phyloP scores from a whole-genome alignment of 2,797 vertebrate genomes.

The Poecilia velifera region DNA sequence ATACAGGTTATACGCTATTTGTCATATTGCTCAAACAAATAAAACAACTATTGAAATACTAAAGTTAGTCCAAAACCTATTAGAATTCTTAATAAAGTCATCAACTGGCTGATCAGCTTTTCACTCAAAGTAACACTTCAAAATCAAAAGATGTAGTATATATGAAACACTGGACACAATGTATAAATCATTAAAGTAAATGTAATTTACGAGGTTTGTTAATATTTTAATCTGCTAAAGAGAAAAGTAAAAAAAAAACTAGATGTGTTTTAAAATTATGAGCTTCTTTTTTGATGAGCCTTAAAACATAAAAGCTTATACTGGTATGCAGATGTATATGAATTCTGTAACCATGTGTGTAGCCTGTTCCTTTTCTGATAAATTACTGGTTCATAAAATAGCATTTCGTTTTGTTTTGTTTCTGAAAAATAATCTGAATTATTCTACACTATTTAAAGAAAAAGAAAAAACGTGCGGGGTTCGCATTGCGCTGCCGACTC shows the following conservation, averaged over 20 bases:
- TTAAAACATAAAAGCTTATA: background rate
- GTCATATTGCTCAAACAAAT: too few species aligned
- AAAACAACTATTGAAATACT: too few species aligned
- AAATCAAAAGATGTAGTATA: too few species aligned
- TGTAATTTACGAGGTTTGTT: background rate
- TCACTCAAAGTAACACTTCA: too few species aligned
- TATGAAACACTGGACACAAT: too few species aligned
- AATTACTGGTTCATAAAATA: background rate
- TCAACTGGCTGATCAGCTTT: too few species aligned
- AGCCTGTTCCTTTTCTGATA: too few species aligned
- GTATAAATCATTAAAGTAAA: background rate
- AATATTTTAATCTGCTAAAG: background rate
- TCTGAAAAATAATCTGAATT: background rate
- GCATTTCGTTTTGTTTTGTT: background rate
- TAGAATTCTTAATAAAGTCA: too few species aligned
- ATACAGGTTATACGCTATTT: too few species aligned
- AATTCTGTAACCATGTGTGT: too few species aligned
- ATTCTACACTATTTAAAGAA: background rate
- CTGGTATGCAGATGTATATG: background rate
- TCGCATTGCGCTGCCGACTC: background rate
- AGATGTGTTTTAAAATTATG: background rate
- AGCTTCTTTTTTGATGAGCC: background rate
- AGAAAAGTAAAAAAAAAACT: background rate
- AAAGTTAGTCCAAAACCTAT: too few species aligned
- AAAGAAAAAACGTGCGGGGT: background rate